Conservation (phyloP, 2,888 invertebrate genomes). For the Pomacea canaliculata region DNA sequence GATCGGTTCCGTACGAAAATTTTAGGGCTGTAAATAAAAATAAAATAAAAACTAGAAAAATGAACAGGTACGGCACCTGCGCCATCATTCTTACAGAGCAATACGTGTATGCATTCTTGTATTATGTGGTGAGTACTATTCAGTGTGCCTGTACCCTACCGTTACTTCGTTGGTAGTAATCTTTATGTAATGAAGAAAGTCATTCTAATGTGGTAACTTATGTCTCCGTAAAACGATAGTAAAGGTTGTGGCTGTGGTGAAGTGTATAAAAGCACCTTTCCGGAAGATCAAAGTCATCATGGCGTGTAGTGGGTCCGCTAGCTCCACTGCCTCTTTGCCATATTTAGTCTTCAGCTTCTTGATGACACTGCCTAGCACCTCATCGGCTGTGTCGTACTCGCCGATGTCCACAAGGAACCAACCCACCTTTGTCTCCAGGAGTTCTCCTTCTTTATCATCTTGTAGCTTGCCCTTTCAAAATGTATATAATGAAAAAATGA, state of each 20-base stretch:
- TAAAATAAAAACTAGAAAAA: not conserved
- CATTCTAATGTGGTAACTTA: too few species aligned
- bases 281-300: constrained; percentile 34
- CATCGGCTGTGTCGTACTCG: constrained; percentile 37
- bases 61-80: too few species aligned
- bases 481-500: not conserved
- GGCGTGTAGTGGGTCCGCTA: constrained; percentile 37
- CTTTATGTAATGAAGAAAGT: too few species aligned
- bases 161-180: too few species aligned
- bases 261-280: constrained; percentile 1
- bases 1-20: constrained; percentile 44
- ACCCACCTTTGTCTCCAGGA: constrained; percentile 33
- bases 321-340: constrained; percentile 33
- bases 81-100: too few species aligned
- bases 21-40: constrained; percentile 39
- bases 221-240: too few species aligned
- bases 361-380: constrained; percentile 34
- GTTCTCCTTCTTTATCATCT: constrained; percentile 20
- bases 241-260: too few species aligned
- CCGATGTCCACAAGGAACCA: constrained; percentile 48
- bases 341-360: constrained; percentile 27
- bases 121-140: too few species aligned
- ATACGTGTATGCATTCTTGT: too few species aligned
- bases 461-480: not conserved
- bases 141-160: too few species aligned